Conservation (phyloP, 2,888 invertebrate species). For the Colostygia pectinataria region DNA sequence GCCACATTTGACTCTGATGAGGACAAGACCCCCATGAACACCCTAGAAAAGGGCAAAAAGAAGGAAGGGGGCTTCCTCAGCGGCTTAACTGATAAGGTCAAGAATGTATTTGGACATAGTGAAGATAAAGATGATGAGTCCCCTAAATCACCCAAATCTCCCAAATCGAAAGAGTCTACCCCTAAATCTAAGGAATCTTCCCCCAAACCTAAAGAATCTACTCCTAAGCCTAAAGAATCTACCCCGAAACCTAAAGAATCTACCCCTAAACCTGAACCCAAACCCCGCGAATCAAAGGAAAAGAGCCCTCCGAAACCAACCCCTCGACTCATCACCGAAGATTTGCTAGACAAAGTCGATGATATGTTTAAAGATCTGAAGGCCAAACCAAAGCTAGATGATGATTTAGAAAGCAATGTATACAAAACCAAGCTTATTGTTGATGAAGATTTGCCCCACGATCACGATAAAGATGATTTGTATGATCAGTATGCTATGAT, state of each 20-base stretch:
- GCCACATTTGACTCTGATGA: slow-evolving; percentile 82
- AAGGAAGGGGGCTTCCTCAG: slow-evolving; percentile 71
- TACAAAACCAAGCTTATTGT: slow-evolving; percentile 73
- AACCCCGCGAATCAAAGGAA: slow-evolving; percentile 53
- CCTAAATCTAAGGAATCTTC: slow-evolving; percentile 56
- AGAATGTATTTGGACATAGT: slow-evolving; percentile 69
- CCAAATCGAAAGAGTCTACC: slow-evolving; percentile 49
- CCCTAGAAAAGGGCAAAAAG: slow-evolving; percentile 79
- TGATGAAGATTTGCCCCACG: slow-evolving; percentile 61
- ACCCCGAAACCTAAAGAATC: slow-evolving; percentile 44
- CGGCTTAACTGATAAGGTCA: slow-evolving; percentile 69
- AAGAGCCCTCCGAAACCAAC: slow-evolving; percentile 71
- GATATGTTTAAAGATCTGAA: slow-evolving; percentile 78
- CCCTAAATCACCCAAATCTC: slow-evolving; percentile 38
- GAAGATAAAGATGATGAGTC: slow-evolving; percentile 65
- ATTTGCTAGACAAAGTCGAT: slow-evolving; percentile 75
- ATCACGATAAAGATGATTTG: slow-evolving; percentile 56
- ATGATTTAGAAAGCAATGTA: slow-evolving; percentile 59
- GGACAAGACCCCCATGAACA: slow-evolving; percentile 80
- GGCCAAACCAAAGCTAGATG: slow-evolving; percentile 60
- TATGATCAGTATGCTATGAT: slow-evolving; percentile 72
- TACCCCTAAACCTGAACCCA: slow-evolving; percentile 63
- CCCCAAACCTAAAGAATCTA: slow-evolving; percentile 48
- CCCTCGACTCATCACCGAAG: slow-evolving; percentile 74
- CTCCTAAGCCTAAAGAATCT: slow-evolving; percentile 64